Base-by-base conservation (phyloP, 2,113 vertebrate species). In the Phalacrocorax aristotelis region DNA sequence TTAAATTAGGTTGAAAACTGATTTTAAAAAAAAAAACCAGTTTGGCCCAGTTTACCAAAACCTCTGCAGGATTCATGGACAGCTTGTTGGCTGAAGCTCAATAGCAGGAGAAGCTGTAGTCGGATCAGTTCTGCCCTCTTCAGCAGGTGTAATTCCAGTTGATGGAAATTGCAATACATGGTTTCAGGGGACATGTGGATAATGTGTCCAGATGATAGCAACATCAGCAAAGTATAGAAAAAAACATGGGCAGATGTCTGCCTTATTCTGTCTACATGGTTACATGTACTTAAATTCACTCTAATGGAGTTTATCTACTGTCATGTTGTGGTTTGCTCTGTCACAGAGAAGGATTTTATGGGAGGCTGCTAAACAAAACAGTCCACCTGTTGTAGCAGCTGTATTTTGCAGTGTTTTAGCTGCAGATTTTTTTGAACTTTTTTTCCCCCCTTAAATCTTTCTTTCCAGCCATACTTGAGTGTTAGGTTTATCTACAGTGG, bases 181-280 rank as follows among this genome's bases (percentile, higher is more conserved):
- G 76, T 97, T 98, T 97, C 95, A 96, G 86, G 95, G 96, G 96
- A 97, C 82, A 32, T 54, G 52, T 61, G 74, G 95, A 79, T 98
- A 91, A 97, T 97, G 95, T 92, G 86, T 77, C 92, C 94, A 82
- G 96, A 83, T 96, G 94, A 96, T 65, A 97, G 92, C 83, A 91
- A 72, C 95, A 96, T 96, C 95, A 94, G 95, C 93, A 92, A 95
- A 98, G 94, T 85, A 82, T 64, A 93, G 96, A 95, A 93, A 87
- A 96, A 95, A 93, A 89, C 84, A 89, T 36, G 93, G 95, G 83
- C 98, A 98, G 97, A 97, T 98, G 97, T 95, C 98, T 94, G 96
- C 95, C 90, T 98, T 97, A 96, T 95, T 95, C 95, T 94, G 84
- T 74, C 93, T 95, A 89, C 97, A 91, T 97, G 96, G 95, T 89